These are phyloP conservation scores for Callipepla squamata DNA, from an alignment of 2,113 vertebrate genomes.

Conservation along the genomic window DNA sequence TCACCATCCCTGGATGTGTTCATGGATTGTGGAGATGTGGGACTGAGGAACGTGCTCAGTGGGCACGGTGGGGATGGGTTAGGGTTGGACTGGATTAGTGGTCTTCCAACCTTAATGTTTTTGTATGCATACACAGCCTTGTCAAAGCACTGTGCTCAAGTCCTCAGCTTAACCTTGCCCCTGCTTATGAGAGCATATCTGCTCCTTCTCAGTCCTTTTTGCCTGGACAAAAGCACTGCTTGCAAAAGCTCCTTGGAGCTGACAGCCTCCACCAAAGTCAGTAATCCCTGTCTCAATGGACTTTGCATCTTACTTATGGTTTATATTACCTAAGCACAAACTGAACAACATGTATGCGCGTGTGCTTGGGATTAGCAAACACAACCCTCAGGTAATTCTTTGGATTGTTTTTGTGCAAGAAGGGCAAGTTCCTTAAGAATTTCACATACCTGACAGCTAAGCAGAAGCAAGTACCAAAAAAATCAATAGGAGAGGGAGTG, in stretches of 20 bases:
- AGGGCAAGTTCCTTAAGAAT: not conserved
- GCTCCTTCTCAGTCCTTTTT: not conserved
- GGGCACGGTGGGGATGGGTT: no score
- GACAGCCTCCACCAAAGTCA: not conserved
- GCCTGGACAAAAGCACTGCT: not conserved
- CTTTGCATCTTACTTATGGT: not conserved
- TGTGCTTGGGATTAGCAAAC: not conserved
- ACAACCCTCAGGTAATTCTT: not conserved
- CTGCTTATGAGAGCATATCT: not conserved
- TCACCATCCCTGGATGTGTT: no score
- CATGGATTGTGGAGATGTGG: no score
- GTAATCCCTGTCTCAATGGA: not conserved
- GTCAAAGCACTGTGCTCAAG: not conserved
- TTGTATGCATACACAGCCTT: not conserved
- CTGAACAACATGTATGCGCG: not conserved
- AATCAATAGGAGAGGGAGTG: slow-evolving; percentile 20
- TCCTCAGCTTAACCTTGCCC: not conserved
- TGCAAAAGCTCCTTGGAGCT: not conserved
- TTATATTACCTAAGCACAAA: not conserved
- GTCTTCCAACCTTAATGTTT: no score
- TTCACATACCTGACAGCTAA: slow-evolving; percentile 20
- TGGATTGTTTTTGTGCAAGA: not conserved
- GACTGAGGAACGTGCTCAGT: no score
- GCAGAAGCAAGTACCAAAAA: slow-evolving; percentile 8
- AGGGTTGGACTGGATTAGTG: no score